These are phyloP conservation scores for Nicator chloris DNA, from an alignment of 2,113 vertebrate species.

Conservation along the genomic window DNA sequence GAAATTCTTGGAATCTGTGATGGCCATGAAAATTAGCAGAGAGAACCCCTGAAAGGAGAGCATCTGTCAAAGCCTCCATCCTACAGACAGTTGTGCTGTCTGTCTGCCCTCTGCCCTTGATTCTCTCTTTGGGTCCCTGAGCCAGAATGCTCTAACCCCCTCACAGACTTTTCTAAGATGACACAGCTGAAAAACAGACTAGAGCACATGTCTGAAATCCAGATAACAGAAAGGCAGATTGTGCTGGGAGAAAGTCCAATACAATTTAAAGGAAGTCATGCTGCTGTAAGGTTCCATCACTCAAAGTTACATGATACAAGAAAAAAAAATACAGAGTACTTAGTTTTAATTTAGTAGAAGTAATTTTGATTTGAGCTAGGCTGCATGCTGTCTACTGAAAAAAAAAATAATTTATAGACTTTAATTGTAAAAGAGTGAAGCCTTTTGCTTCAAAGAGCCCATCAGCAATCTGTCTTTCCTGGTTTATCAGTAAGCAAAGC, in stretches of 20 bases:
- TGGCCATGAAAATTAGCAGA: not conserved
- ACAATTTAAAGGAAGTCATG: not conserved
- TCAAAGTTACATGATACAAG: not conserved
- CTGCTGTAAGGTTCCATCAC: not conserved
- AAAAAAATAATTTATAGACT: conserved; percentile 70
- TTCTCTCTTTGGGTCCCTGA: not conserved
- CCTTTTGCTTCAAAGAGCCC: conserved; percentile 72
- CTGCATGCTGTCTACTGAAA: conserved; percentile 39
- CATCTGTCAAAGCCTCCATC: not conserved
- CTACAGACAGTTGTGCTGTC: not conserved
- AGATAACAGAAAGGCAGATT: not conserved
- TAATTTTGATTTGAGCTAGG: conserved; percentile 59
- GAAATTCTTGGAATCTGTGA: not conserved
- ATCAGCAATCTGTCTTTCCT: conserved; percentile 77
- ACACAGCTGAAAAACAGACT: not conserved
- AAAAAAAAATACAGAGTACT: not conserved
- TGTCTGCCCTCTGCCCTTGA: not conserved
- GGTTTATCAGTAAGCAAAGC: conserved; percentile 73
- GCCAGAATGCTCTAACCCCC: not conserved
- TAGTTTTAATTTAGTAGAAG: conserved; percentile 50
- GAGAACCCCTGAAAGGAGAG: not conserved
- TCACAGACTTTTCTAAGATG: not conserved
- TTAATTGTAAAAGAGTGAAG: conserved; percentile 72
- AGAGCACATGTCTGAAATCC: not conserved
- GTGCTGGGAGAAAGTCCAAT: not conserved